phyloP scores from a whole-genome alignment of 2,888 invertebrate genomes.

The Chloromyia formosa region DNA sequence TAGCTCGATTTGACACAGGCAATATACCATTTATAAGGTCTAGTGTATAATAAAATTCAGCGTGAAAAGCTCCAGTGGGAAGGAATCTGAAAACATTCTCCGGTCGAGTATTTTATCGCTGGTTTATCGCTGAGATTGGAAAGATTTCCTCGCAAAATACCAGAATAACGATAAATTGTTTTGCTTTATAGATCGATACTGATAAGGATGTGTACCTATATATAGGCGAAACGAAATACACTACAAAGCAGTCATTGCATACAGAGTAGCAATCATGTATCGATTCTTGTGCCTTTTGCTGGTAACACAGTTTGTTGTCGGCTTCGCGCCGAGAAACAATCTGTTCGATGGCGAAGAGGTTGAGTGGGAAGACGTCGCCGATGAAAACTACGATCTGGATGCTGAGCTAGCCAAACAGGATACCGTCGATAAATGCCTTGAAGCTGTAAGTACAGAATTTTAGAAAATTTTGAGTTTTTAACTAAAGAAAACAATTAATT shows the following conservation, averaged over 20 bases:
- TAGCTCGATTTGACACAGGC: too few relatives aligned
- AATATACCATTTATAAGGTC: too few relatives aligned
- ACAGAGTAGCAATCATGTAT: not conserved
- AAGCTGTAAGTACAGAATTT: not conserved
- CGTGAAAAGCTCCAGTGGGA: too few relatives aligned
- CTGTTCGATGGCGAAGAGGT: not conserved
- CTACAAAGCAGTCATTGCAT: not conserved
- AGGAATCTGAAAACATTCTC: too few relatives aligned
- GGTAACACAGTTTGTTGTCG: conserved; percentile 2
- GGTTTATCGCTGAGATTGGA: too few relatives aligned
- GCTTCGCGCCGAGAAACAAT: not conserved
- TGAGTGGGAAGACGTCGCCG: not conserved
- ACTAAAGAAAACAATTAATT: not conserved
- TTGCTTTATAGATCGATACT: too few relatives aligned
- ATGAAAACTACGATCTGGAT: conserved; percentile 1
- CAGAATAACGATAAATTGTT: too few relatives aligned
- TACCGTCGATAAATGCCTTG: not conserved
- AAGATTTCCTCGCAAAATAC: too few relatives aligned
- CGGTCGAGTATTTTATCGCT: too few relatives aligned
- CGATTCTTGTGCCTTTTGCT: not conserved
- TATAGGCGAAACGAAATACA: not conserved
- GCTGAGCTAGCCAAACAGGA: not conserved
- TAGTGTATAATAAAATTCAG: too few relatives aligned
- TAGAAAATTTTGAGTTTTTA: not conserved
- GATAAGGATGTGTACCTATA: not conserved